Evolutionary conservation across 2,113 vertebrate species (phyloP).

Genomic region (Oreochromis niloticus): DNA sequence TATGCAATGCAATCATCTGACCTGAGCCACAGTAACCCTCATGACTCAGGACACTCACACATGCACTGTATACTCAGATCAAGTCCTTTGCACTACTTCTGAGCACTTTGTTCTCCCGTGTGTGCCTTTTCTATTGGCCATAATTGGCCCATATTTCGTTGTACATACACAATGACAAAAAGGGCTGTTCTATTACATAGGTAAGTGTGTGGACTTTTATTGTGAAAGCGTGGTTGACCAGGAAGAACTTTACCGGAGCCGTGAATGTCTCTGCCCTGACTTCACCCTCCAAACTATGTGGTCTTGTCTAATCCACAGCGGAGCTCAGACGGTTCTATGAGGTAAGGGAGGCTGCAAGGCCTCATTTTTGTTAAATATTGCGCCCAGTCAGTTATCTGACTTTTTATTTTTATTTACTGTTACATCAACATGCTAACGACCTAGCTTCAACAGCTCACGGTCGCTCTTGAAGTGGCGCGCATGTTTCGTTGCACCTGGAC

Average conservation of each 20-base stretch:
- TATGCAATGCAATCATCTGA: neutral
- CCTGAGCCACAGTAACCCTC: neutral
- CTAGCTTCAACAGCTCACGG: neutral
- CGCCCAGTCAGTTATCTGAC: neutral
- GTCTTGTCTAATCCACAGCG: neutral
- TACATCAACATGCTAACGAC: neutral
- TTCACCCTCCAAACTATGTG: neutral
- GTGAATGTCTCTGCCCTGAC: neutral
- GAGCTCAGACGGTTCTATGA: neutral
- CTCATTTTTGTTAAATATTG: neutral
- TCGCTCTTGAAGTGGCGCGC: neutral
- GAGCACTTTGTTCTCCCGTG: neutral
- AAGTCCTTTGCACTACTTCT: neutral
- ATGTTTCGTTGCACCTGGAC: accelerated
- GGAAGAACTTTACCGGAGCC: neutral
- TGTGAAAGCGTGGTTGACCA: neutral
- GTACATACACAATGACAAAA: neutral
- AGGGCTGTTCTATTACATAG: neutral
- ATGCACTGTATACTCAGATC: neutral
- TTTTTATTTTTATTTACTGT: neutral
- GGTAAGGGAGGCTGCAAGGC: neutral
- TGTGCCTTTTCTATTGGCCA: neutral
- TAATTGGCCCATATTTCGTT: neutral
- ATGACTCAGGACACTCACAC: neutral
- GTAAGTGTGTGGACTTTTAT: neutral